Evolutionary conservation across 2,113 vertebrate species (phyloP), one percentile per base, ranked within the genome.

Genomic region (Marmota flaviventris): DNA sequence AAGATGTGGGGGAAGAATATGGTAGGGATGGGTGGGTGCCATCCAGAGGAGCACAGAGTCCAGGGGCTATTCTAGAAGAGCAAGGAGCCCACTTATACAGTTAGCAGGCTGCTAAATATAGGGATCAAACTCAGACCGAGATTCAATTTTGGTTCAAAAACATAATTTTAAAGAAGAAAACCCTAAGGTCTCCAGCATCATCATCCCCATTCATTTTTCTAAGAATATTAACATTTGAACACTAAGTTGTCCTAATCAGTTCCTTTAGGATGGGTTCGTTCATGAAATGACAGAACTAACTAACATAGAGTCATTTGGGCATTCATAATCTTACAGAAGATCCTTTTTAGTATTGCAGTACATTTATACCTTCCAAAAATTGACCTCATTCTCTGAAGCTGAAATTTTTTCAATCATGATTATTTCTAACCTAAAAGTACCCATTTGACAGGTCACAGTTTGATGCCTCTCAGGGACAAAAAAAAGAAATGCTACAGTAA

Each of bases 341-440:
- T 78, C 5, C 2, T 48, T 86, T 89, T 87, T 14, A 53, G 75
- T 77, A 87, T 2, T 27, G 2, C 39, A 83, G 51, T 83, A 67
- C 37, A 29, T 95, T 94, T 81, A 53, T 69, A 34, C 16, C 14
- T 93, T 89, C 45, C n/a, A 29, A 95, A 93, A 97, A n/a, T 34
- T 87, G 42, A 48, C 48, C 84, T 65, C 24, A 27, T 92, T 81
- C 58, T 93, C 78, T 83, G 75, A 95, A 75, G 37, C 34, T 69
- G 85, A 94, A 96, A 90, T 58, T 34, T 16, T 95, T 90, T 96
- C 83, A 67, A 92, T 79, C 89, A 25, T 83, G 96, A 96, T 95
- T 89, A 84, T 72, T 84, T 91, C 83, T 67, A 61, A 89, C 63
- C 67, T 93, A 83, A 96, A 94, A 72, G 97, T 78, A 84, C 73